Evolutionary conservation across 2,797 vertebrate genomes (phyloP).

Genomic region (Cyprinodon diabolis): DNA sequence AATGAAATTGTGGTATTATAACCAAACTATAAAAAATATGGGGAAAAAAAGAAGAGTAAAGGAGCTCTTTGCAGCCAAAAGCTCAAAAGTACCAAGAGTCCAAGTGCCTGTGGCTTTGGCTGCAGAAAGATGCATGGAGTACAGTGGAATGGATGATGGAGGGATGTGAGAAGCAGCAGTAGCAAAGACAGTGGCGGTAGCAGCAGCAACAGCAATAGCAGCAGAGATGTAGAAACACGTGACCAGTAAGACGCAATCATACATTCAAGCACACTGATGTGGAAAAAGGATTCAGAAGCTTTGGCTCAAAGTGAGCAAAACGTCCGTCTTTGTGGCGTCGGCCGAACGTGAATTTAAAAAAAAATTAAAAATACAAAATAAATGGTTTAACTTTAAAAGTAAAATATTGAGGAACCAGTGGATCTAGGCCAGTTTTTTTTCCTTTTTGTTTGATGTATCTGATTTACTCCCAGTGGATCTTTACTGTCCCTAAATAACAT

Average conservation of each 20-base stretch:
- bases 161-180: conserved; percentile 66
- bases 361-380: too few relatives aligned
- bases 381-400: neutral
- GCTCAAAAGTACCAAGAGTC: conserved; percentile 36
- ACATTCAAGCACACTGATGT: conserved; percentile 44
- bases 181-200: conserved; percentile 77
- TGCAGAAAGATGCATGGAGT: conserved; percentile 37
- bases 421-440: conserved; percentile 2
- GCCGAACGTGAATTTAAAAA: neutral
- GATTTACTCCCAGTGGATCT: conserved; percentile 1
- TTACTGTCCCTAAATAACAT: neutral
- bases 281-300: conserved; percentile 1
- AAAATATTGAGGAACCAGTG: neutral
- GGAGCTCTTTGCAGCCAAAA: conserved; percentile 43
- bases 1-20: conserved; percentile 65
- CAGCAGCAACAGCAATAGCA: conserved; percentile 75
- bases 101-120: conserved; percentile 50
- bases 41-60: conserved; percentile 21
- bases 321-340: conserved; percentile 1
- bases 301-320: conserved; percentile 3
- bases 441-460: neutral
- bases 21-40: conserved; percentile 59
- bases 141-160: conserved; percentile 12
- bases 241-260: conserved; percentile 16
- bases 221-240: conserved; percentile 69